Percentiles rank a stretch among this genome's conserved stretches.
These are phyloP conservation scores for Tenthredo distinguenda DNA, from an alignment of 2,888 invertebrate species.

Conservation along the genomic window DNA sequence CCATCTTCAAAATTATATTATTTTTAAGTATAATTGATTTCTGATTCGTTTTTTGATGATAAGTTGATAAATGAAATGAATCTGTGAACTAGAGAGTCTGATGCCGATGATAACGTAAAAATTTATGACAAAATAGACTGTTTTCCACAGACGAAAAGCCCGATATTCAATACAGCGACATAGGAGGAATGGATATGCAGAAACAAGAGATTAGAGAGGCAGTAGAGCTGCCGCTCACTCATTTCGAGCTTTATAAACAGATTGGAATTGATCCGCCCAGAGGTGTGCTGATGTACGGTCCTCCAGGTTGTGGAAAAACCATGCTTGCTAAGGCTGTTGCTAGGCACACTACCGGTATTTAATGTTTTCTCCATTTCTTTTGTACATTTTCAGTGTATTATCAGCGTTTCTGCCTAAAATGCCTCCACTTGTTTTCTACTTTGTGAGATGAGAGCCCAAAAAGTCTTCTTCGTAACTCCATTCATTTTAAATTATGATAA, in stretches of 20 bases:
- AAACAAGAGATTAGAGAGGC: conserved; percentile 99
- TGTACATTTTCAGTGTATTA: background rate
- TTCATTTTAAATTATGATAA: background rate
- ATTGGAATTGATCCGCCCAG: conserved; percentile 99
- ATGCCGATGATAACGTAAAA: conserved; percentile 9
- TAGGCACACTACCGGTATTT: conserved; percentile 95
- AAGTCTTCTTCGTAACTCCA: background rate
- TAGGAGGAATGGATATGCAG: conserved; percentile 99
- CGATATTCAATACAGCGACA: conserved; percentile 97
- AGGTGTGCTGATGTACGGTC: conserved; percentile 99
- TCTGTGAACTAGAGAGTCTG: background rate
- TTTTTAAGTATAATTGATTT: background rate
- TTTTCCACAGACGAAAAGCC: conserved; percentile 93
- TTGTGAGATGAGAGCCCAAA: background rate
- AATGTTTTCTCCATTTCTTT: background rate
- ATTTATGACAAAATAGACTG: background rate
- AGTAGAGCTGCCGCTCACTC: conserved; percentile 98
- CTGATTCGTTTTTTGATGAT: background rate
- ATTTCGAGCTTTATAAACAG: conserved; percentile 99
- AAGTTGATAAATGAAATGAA: background rate
- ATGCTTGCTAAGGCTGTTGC: conserved; percentile 99
- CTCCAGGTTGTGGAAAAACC: conserved; percentile 99
- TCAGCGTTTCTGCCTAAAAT: background rate
- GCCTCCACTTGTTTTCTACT: background rate
- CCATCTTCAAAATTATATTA: background rate